Evolutionary conservation across 2,888 invertebrate species (phyloP).

Genomic region (Schrankia costaestrigalis): DNA sequence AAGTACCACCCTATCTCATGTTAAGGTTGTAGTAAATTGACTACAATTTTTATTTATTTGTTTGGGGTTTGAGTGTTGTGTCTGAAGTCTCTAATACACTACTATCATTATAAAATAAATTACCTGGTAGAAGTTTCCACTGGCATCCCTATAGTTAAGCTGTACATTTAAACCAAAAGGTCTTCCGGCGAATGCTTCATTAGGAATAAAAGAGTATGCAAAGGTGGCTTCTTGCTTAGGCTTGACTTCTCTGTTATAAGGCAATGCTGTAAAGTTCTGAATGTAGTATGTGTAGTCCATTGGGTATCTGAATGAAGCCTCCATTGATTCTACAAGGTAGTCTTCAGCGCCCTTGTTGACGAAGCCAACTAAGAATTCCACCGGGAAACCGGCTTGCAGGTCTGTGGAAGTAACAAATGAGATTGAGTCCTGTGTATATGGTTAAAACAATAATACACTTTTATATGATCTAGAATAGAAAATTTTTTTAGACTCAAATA

Average conservation of each 20-base stretch:
- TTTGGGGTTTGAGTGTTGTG: no score
- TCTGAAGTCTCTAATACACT: no score
- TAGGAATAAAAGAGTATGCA: slow-evolving; percentile 96
- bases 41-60: no score
- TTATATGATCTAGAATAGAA: no score
- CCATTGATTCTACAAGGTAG: slow-evolving; percentile 94
- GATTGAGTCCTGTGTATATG: not conserved
- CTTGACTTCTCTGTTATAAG: slow-evolving; percentile 92
- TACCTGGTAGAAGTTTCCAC: slow-evolving; percentile 82
- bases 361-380: slow-evolving; percentile 98
- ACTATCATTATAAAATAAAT: not conserved
- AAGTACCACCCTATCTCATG: no score
- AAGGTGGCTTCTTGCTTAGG: slow-evolving; percentile 96
- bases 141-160: slow-evolving; percentile 91
- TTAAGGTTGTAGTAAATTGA: no score
- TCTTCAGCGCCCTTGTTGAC: slow-evolving; percentile 95
- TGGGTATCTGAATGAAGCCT: slow-evolving; percentile 99
- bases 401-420: slow-evolving; percentile 75
- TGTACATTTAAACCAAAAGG: slow-evolving; percentile 98
- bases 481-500: no score
- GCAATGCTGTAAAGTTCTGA: slow-evolving; percentile 97
- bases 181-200: slow-evolving; percentile 97
- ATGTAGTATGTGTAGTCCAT: slow-evolving; percentile 99
- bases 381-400: slow-evolving; percentile 93
- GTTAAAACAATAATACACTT: not conserved